These are phyloP conservation scores for Drosophila multiciliata DNA, from an alignment of 2,888 invertebrate genomes.

Conservation along the genomic window DNA sequence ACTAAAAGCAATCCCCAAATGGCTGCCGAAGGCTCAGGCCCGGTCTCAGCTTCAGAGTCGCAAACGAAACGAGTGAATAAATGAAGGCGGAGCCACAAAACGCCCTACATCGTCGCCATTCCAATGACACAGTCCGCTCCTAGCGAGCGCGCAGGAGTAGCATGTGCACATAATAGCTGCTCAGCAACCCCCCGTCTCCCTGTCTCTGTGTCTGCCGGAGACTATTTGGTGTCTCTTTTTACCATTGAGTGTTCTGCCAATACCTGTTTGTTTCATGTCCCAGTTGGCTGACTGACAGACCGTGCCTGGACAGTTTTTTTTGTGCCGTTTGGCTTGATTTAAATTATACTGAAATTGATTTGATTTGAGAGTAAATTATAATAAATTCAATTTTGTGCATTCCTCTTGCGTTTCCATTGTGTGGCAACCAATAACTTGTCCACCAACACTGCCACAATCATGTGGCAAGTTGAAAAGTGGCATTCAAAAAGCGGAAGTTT, in stretches of 20 bases:
- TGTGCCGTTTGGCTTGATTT: slow-evolving; percentile 62
- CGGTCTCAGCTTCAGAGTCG: slow-evolving; percentile 25
- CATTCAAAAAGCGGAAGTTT: slow-evolving; percentile 66
- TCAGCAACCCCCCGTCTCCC: slow-evolving; percentile 63
- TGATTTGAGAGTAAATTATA: slow-evolving; percentile 77
- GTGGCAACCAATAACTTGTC: slow-evolving; percentile 5
- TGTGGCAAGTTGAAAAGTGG: slow-evolving; percentile 51
- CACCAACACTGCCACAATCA: slow-evolving; percentile 10
- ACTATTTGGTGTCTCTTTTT: slow-evolving; percentile 23
- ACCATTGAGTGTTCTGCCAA: slow-evolving; percentile 63
- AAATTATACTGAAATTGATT: slow-evolving; percentile 79
- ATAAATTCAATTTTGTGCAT: slow-evolving; percentile 53
- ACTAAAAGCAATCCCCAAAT: slow-evolving; percentile 63
- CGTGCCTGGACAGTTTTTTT: slow-evolving; percentile 22
- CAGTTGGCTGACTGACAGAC: slow-evolving; percentile 64
- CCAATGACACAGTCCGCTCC: slow-evolving; percentile 24
- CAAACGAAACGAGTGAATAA: slow-evolving; percentile 69
- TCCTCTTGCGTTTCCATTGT: not conserved
- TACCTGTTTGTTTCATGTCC: slow-evolving; percentile 67
- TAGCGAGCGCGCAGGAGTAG: slow-evolving; percentile 26
- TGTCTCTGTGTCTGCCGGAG: slow-evolving; percentile 7
- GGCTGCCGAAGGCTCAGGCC: slow-evolving; percentile 34
- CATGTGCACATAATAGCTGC: slow-evolving; percentile 81
- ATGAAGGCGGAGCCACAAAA: slow-evolving; percentile 55
- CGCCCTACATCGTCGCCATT: slow-evolving; percentile 37